These are phyloP conservation scores for Peucedramus taeniatus DNA, from an alignment of 2,113 vertebrate species.

Conservation along the genomic window DNA sequence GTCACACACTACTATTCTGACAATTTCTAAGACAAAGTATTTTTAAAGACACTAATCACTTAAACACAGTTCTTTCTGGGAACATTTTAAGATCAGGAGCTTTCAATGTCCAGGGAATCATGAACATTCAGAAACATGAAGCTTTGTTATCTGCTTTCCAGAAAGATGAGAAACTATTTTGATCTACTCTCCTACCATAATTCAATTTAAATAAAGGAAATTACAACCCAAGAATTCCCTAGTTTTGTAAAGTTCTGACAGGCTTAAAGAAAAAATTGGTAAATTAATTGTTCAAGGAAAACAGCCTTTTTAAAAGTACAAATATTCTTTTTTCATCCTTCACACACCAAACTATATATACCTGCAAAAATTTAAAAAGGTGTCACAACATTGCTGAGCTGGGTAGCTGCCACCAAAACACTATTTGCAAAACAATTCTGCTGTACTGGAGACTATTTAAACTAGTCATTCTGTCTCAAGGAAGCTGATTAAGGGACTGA, in stretches of 20 bases:
- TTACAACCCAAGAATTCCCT: background rate
- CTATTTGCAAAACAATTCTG: background rate
- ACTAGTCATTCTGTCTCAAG: background rate
- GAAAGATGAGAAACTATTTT: background rate
- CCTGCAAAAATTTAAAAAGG: background rate
- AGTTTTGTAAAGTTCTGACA: background rate
- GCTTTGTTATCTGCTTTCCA: background rate
- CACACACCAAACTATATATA: background rate
- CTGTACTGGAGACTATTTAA: background rate
- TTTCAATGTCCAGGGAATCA: background rate
- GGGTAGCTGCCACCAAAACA: background rate
- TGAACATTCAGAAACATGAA: background rate
- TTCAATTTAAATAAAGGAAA: background rate
- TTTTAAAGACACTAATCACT: background rate
- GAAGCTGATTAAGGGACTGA: background rate
- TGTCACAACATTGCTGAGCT: background rate
- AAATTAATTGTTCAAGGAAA: background rate
- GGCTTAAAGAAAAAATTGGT: background rate
- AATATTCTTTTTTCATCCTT: background rate
- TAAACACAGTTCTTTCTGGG: background rate
- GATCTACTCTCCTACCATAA: background rate
- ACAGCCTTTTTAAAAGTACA: background rate
- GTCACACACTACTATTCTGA: background rate
- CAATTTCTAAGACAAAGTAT: background rate
- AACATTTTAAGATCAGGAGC: background rate